Percentiles rank a stretch among this genome's conserved stretches.
These are phyloP conservation scores for Gopherus flavomarginatus DNA, from an alignment of 2,113 vertebrate species.

Conservation along the genomic window DNA sequence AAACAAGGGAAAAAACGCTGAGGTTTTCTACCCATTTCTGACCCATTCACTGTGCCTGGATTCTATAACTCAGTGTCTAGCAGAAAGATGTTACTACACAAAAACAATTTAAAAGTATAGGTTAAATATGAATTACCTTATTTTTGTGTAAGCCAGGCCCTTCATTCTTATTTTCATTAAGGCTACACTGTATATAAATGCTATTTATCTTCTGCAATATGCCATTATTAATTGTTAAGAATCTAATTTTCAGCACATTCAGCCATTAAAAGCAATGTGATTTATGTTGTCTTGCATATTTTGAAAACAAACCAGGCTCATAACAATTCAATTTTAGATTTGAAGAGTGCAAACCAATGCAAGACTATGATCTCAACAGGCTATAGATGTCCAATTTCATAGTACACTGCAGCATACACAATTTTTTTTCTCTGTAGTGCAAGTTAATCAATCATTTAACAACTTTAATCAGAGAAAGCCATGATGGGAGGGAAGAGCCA, in stretches of 20 bases:
- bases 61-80: background rate
- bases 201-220: conserved; percentile 6
- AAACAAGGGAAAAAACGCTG: background rate
- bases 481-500: background rate
- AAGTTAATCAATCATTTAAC: background rate
- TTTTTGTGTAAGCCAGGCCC: background rate
- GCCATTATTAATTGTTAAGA: conserved; percentile 42
- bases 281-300: conserved; percentile 34
- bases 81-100: background rate
- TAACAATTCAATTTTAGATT: background rate
- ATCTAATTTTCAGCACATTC: conserved; percentile 42
- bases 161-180: background rate
- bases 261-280: conserved; percentile 50
- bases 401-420: background rate
- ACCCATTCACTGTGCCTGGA: background rate
- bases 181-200: background rate
- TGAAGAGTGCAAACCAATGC: background rate
- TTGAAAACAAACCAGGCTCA: background rate
- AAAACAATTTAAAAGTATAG: background rate
- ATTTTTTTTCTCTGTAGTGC: background rate
- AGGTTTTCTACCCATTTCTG: background rate
- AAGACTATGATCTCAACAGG: background rate
- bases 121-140: background rate
- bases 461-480: background rate
- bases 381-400: background rate